Evolutionary conservation across 2,888 invertebrate species (phyloP).

Genomic region (Morpho deidamia): DNA sequence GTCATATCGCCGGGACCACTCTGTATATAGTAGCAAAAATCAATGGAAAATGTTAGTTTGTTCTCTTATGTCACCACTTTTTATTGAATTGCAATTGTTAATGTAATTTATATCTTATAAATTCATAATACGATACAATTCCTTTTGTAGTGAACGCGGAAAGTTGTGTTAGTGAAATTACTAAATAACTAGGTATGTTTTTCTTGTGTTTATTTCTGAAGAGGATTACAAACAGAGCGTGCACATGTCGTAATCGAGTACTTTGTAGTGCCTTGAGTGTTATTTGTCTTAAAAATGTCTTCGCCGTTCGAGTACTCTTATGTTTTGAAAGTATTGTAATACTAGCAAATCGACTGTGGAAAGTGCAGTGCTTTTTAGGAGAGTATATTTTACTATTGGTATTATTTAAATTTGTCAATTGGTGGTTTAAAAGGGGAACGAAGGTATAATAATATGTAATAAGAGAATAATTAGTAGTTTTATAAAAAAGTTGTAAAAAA

Average conservation of each 20-base stretch:
- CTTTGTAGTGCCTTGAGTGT: slow-evolving; percentile 56
- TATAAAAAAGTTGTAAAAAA: too few species aligned
- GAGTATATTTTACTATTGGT: too few species aligned
- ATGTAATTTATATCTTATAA: neutral
- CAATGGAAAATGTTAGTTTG: too few species aligned
- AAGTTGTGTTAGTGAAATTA: slow-evolving; percentile 13
- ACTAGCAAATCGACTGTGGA: too few species aligned
- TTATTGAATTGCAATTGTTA: neutral
- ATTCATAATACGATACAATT: neutral
- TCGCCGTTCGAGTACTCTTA: slow-evolving; percentile 23
- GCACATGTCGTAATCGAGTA: slow-evolving; percentile 35
- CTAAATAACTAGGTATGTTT: slow-evolving; percentile 56
- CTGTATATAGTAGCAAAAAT: too few species aligned
- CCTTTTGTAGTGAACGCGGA: slow-evolving; percentile 1
- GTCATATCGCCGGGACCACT: too few species aligned
- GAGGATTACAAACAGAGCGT: slow-evolving; percentile 65
- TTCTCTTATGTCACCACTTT: too few species aligned
- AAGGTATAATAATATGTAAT: too few species aligned
- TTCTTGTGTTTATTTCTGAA: slow-evolving; percentile 70
- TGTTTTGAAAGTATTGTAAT: slow-evolving; percentile 29
- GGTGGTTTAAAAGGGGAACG: too few species aligned
- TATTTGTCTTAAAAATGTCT: slow-evolving; percentile 72
- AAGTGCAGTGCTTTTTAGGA: too few species aligned
- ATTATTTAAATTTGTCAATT: too few species aligned
- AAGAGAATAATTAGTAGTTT: too few species aligned